Evolutionary conservation across 2,113 vertebrate genomes (phyloP).

Genomic region (Ptilorrhoa leucosticta): DNA sequence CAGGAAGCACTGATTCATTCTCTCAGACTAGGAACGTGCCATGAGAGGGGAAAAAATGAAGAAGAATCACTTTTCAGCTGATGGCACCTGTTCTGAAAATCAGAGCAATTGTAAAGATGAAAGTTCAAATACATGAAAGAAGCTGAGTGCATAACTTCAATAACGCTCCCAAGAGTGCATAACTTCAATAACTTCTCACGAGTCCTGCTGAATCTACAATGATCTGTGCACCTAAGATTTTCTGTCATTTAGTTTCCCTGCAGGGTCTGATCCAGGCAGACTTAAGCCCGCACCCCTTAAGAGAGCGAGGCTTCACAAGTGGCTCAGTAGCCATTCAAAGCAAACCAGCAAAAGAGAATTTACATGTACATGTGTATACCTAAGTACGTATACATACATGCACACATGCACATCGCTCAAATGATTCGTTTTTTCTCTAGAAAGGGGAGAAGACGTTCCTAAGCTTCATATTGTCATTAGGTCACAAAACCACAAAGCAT

Average conservation of each 20-base stretch:
- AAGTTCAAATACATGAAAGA: not conserved
- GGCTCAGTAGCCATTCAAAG: not conserved
- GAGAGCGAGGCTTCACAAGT: not conserved
- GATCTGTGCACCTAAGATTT: not conserved
- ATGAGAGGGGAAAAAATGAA: not conserved
- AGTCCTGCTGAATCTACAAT: not conserved
- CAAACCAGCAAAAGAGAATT: not conserved
- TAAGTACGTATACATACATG: too few species aligned
- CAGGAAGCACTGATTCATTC: not conserved
- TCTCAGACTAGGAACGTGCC: not conserved
- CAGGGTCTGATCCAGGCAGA: not conserved
- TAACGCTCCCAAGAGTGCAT: too few species aligned
- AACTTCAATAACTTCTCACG: not conserved
- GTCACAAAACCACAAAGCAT: not conserved
- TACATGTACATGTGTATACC: too few species aligned
- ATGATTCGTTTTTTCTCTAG: not conserved
- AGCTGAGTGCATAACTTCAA: not conserved
- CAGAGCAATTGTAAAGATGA: not conserved
- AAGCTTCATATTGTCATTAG: not conserved
- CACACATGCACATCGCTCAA: not conserved
- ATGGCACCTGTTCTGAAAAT: not conserved
- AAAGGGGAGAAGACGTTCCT: not conserved
- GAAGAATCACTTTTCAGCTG: not conserved
- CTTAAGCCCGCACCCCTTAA: not conserved
- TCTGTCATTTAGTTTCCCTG: not conserved